Percentiles rank a stretch among this genome's conserved stretches.
phyloP scores from a whole-genome alignment of 2,113 vertebrate species.

The Nycticryphes semicollaris region DNA sequence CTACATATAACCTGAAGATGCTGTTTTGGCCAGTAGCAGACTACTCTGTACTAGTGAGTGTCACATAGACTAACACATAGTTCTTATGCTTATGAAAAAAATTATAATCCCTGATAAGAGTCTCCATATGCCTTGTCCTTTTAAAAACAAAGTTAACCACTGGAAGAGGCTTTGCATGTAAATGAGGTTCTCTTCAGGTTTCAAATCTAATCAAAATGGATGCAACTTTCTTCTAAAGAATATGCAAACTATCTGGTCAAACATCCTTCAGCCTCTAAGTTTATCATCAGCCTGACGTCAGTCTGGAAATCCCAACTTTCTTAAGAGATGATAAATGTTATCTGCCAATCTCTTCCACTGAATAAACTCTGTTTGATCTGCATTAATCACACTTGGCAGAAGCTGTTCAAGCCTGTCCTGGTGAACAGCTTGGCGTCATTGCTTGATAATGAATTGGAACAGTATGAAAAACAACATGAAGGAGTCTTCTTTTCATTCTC shows the following conservation, averaged over 20 bases:
- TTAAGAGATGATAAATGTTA: conserved; percentile 78
- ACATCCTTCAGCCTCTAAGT: conserved; percentile 51
- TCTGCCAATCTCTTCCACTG: conserved; percentile 76
- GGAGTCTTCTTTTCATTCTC: conserved; percentile 50
- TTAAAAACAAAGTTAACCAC: conserved; percentile 34
- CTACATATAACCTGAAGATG: neutral
- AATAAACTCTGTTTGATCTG: conserved; percentile 77
- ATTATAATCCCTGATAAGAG: neutral
- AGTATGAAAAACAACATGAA: conserved; percentile 51
- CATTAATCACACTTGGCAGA: conserved; percentile 81
- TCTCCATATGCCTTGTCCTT: neutral
- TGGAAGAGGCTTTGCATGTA: conserved; percentile 28
- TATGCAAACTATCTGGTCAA: conserved; percentile 43
- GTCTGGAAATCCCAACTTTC: conserved; percentile 70
- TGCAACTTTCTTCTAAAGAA: conserved; percentile 39
- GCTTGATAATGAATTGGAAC: conserved; percentile 73
- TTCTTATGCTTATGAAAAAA: neutral
- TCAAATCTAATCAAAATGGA: conserved; percentile 46
- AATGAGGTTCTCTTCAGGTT: conserved; percentile 35
- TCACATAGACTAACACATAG: neutral
- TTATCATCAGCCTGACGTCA: conserved; percentile 62
- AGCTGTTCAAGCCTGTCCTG: conserved; percentile 67
- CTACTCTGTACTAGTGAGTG: neutral
- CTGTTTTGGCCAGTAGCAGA: neutral
- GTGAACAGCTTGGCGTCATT: conserved; percentile 74